Conservation (phyloP, 2,888 invertebrate genomes). For the Polyploca ridens region DNA sequence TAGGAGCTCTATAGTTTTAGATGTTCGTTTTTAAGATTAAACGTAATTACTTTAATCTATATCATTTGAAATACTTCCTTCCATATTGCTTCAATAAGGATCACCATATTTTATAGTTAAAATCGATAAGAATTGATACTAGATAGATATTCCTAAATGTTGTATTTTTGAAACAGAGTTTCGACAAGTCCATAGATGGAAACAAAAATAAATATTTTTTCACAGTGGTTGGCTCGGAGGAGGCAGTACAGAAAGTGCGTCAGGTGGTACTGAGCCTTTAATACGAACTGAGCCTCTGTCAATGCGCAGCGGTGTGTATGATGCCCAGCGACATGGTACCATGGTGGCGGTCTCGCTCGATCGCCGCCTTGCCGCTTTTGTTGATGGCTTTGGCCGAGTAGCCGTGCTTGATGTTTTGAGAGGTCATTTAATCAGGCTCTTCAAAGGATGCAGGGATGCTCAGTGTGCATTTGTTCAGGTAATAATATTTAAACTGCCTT, state of each 20-base stretch:
- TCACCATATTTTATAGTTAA: no score
- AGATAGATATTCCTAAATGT: no score
- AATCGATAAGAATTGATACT: no score
- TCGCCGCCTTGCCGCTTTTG: slow-evolving; percentile 90
- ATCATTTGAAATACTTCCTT: no score
- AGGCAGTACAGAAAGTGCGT: slow-evolving; percentile 56
- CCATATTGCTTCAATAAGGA: no score
- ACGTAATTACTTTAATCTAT: no score
- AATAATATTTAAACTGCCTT: neutral
- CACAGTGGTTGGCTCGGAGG: slow-evolving; percentile 78
- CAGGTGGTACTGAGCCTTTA: slow-evolving; percentile 68
- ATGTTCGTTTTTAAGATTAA: no score
- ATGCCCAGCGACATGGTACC: slow-evolving; percentile 90
- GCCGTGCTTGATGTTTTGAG: slow-evolving; percentile 92
- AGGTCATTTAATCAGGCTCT: slow-evolving; percentile 92
- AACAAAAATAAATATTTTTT: slow-evolving; percentile 18
- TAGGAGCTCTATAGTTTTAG: no score
- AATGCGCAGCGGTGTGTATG: slow-evolving; percentile 92
- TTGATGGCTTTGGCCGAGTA: slow-evolving; percentile 95
- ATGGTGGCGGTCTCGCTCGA: slow-evolving; percentile 91
- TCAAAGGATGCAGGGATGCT: slow-evolving; percentile 98
- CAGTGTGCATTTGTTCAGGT: slow-evolving; percentile 96
- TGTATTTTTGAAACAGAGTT: no score
- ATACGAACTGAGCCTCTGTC: slow-evolving; percentile 89
- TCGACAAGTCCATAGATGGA: no score